phyloP scores from a whole-genome alignment of 2,113 vertebrate genomes.

The Aegotheles bennettii region DNA sequence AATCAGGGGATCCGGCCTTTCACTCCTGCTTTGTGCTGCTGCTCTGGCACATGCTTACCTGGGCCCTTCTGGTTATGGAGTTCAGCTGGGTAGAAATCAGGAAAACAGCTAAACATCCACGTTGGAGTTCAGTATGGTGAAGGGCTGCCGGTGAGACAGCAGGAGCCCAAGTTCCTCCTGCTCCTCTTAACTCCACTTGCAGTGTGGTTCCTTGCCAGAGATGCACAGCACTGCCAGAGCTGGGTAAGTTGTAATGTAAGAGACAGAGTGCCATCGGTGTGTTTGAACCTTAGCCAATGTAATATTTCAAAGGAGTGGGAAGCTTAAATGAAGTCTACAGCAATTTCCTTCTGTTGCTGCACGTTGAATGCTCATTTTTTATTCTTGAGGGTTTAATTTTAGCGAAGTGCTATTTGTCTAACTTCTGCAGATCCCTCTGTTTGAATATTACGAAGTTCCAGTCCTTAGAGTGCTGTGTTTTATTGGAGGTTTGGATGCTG shows the following conservation, averaged over 20 bases:
- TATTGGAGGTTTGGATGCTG: background rate
- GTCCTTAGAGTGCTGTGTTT: background rate
- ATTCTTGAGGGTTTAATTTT: background rate
- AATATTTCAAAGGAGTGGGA: background rate
- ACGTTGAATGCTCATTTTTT: background rate
- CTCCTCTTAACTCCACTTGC: background rate
- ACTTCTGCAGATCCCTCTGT: background rate
- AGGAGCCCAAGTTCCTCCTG: background rate
- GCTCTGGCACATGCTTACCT: accelerated
- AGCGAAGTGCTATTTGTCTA: background rate
- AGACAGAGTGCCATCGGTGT: background rate
- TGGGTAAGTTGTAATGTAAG: background rate
- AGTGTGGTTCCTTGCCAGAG: background rate
- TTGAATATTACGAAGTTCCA: background rate
- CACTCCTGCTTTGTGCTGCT: accelerated
- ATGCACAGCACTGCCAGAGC: accelerated
- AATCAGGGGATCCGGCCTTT: background rate
- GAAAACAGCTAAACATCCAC: accelerated
- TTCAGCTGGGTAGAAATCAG: background rate
- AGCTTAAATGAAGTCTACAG: background rate
- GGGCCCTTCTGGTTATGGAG: background rate
- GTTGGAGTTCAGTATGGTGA: background rate
- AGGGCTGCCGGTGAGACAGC: background rate
- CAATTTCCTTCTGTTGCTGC: background rate
- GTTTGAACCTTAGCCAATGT: background rate